phyloP scores from a whole-genome alignment of 2,888 invertebrate genomes.

The Tyria jacobaeae region DNA sequence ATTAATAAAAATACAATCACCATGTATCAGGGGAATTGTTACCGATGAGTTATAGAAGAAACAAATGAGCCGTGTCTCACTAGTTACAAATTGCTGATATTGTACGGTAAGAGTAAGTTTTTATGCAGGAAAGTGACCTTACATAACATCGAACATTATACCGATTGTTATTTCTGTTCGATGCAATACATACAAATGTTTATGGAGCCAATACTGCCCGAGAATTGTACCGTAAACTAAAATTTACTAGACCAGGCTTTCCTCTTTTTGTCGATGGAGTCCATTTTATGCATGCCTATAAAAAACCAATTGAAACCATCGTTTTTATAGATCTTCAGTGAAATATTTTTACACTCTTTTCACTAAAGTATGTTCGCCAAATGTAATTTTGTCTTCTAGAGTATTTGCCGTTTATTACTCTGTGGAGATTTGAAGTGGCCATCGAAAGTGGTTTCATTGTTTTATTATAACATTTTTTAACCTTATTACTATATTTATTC shows the following conservation, averaged over 20 bases:
- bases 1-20: not conserved
- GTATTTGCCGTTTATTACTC: conserved; percentile 18
- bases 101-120: conserved; percentile 57
- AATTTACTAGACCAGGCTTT: conserved; percentile 71
- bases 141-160: conserved; percentile 61
- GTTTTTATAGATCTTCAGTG: conserved; percentile 46
- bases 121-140: conserved; percentile 58
- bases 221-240: conserved; percentile 70
- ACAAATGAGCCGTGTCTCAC: conserved; percentile 29
- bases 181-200: conserved; percentile 70
- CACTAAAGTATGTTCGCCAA: conserved; percentile 8
- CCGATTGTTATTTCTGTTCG: conserved; percentile 65
- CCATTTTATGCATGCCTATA: conserved; percentile 62
- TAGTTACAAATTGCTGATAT: conserved; percentile 57
- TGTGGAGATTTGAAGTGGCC: not conserved
- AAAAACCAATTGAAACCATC: conserved; percentile 58
- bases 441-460: not conserved
- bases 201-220: conserved; percentile 69
- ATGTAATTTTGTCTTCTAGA: conserved; percentile 13
- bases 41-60: not conserved
- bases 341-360: conserved; percentile 40
- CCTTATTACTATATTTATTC: not conserved
- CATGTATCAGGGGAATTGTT: not conserved
- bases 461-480: too few species aligned
- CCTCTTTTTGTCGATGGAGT: conserved; percentile 64